Percentiles rank a stretch among this genome's conserved stretches.
phyloP scores from a whole-genome alignment of 2,797 vertebrate species.

The Sardinella longiceps region DNA sequence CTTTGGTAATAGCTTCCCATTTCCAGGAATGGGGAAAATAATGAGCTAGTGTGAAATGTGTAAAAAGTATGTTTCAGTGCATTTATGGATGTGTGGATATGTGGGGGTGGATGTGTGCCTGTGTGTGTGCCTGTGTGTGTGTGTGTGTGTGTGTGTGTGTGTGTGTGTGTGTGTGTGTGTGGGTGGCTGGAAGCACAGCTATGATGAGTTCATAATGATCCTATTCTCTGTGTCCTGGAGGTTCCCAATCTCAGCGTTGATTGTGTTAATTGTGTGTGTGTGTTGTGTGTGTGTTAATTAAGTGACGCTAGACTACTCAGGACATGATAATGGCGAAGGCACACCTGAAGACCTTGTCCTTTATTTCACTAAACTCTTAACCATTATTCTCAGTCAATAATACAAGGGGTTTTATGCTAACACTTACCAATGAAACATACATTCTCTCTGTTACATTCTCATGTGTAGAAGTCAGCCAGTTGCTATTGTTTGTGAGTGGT shows the following conservation, averaged over 20 bases:
- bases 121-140: neutral
- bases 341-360: neutral
- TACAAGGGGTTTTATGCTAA: neutral
- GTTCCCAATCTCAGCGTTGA: neutral
- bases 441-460: neutral
- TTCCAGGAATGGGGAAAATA: neutral
- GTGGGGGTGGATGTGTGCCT: neutral
- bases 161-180: neutral
- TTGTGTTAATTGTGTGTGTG: neutral
- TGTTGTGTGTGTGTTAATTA: slow-evolving; percentile 2
- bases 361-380: neutral
- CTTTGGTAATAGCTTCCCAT: neutral
- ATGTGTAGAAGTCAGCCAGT: neutral
- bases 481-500: neutral
- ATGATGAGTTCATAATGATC: neutral
- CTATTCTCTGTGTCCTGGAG: neutral
- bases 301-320: neutral
- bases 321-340: neutral
- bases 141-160: neutral
- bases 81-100: neutral
- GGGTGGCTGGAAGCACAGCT: neutral
- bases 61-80: neutral
- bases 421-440: neutral
- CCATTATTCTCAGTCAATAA: neutral
- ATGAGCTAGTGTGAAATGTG: neutral